Conservation (phyloP, 2,113 vertebrate genomes). For the Pteropus alecto region DNA sequence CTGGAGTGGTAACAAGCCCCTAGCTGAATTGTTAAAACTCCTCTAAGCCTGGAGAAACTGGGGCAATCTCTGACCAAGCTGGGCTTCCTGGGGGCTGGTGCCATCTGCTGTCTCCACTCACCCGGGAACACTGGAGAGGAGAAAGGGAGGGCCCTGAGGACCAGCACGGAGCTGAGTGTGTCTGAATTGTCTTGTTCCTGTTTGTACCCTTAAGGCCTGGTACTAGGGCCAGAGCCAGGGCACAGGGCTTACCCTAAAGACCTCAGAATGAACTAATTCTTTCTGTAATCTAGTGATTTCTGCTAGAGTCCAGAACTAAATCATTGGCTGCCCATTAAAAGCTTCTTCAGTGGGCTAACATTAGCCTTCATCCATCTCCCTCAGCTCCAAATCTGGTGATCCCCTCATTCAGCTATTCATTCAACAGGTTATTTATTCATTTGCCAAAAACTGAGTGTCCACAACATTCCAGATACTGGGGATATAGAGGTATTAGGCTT, state of each 20-base stretch:
- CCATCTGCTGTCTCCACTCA: constrained; percentile 65
- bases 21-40: constrained; percentile 29
- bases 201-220: background rate
- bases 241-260: background rate
- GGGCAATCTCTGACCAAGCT: constrained; percentile 41
- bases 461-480: background rate
- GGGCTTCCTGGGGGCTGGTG: constrained; percentile 59
- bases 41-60: constrained; percentile 49
- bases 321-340: background rate
- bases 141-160: constrained; percentile 1
- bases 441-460: background rate
- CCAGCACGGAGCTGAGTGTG: background rate
- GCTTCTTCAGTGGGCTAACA: background rate
- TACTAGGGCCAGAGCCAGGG: background rate
- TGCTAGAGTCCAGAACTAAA: background rate
- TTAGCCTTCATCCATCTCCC: background rate
- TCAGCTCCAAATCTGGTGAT: background rate
- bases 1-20: constrained; percentile 27
- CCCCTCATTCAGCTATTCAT: background rate
- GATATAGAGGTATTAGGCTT: background rate
- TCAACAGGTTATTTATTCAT: constrained; percentile 5
- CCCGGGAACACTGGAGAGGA: background rate
- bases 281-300: background rate
- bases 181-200: background rate
- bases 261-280: background rate